These are phyloP conservation scores for Chaetorhynchus papuensis DNA, from an alignment of 2,113 vertebrate species.

Conservation along the genomic window DNA sequence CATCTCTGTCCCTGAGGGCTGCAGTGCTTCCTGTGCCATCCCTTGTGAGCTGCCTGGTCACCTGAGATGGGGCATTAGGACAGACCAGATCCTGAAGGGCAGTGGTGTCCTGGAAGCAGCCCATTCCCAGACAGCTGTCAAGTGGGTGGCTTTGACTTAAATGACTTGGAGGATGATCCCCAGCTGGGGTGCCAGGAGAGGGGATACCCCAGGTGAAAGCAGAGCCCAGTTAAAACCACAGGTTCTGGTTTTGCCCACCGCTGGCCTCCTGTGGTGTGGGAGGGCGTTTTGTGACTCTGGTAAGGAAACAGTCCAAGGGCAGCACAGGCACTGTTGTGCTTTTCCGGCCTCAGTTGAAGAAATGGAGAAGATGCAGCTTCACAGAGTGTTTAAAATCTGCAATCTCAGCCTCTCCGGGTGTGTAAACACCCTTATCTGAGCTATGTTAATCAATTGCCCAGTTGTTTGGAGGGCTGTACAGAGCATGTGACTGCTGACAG, in stretches of 20 bases:
- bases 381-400: not conserved
- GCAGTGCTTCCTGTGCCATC: not conserved
- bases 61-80: accelerated
- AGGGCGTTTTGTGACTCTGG: not conserved
- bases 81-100: not conserved
- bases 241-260: accelerated
- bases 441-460: constrained; percentile 7
- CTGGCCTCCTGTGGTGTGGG: not conserved
- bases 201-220: accelerated
- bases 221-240: not conserved
- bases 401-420: not conserved
- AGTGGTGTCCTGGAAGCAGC: accelerated
- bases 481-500: constrained; percentile 42
- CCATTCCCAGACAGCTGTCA: accelerated
- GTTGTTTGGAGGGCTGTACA: constrained; percentile 1
- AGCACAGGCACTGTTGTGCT: not conserved
- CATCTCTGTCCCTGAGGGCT: not conserved
- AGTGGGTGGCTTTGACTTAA: not conserved
- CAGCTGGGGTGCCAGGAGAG: not conserved
- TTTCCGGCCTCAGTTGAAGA: not conserved
- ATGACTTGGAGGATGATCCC: not conserved
- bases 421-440: constrained; percentile 39
- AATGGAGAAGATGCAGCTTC: not conserved
- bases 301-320: accelerated
- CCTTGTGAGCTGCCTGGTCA: not conserved